A percentile compares a stretch with the other conserved stretches of the same genome.
These are phyloP conservation scores for Mesochorus sp. DNA, from an alignment of 2,888 invertebrate genomes.

Conservation along the genomic window DNA sequence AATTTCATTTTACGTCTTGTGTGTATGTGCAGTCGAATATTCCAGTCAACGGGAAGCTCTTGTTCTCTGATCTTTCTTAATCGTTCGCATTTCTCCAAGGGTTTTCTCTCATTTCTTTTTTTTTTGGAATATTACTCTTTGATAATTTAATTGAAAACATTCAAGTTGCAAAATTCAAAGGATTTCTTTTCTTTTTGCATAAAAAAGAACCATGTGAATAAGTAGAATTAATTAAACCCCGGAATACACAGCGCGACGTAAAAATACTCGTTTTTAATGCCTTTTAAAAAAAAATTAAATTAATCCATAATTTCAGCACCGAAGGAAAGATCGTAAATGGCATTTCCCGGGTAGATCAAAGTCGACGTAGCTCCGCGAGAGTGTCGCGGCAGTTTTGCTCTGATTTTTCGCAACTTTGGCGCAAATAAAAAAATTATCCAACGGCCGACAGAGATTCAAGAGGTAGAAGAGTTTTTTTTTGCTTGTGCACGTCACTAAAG, in stretches of 20 bases:
- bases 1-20: conserved; percentile 30
- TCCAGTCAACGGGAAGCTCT: conserved; percentile 1
- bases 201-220: no score
- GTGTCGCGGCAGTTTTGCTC: neutral
- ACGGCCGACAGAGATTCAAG: no score
- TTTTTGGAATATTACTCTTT: no score
- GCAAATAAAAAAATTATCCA: no score
- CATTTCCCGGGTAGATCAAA: neutral
- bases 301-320: neutral
- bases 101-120: no score
- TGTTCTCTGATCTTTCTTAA: conserved; percentile 5
- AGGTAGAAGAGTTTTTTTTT: no score
- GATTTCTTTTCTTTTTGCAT: neutral
- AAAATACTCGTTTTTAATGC: no score
- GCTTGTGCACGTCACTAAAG: no score
- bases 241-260: no score
- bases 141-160: neutral
- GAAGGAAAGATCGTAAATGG: neutral
- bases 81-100: neutral
- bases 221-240: neutral
- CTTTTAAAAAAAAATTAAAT: no score
- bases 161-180: neutral
- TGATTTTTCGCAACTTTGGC: neutral
- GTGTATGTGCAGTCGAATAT: neutral
- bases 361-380: neutral